A percentile compares a stretch with the other conserved stretches of the same genome.
phyloP scores from a whole-genome alignment of 2,888 invertebrate species.

The Caenorhabditis panamensis region DNA sequence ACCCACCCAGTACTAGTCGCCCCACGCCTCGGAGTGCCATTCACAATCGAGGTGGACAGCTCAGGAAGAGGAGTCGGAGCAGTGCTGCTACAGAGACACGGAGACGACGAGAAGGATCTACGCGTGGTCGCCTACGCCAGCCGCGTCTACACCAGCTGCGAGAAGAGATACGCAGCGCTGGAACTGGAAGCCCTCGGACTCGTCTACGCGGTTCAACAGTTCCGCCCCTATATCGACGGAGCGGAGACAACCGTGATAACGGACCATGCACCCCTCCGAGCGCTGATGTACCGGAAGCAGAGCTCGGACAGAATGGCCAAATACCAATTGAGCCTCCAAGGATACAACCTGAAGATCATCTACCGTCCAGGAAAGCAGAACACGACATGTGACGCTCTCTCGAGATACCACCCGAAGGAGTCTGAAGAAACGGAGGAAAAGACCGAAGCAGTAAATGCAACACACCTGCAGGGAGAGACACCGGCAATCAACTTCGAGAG shows the following conservation, averaged over 20 bases:
- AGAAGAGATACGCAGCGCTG: slow-evolving; percentile 7
- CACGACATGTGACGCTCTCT: slow-evolving; percentile 23
- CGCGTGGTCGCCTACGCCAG: slow-evolving; percentile 40
- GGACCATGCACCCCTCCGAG: slow-evolving; percentile 24
- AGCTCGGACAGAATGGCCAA: too few relatives aligned
- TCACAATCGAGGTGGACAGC: slow-evolving; percentile 54
- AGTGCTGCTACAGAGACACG: slow-evolving; percentile 41
- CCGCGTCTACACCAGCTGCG: slow-evolving; percentile 26
- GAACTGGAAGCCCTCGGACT: slow-evolving; percentile 59
- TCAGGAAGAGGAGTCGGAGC: slow-evolving; percentile 50
- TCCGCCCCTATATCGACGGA: slow-evolving; percentile 49
- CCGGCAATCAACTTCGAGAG: too few relatives aligned
- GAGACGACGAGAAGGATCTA: slow-evolving; percentile 8
- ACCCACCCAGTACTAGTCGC: slow-evolving; percentile 39
- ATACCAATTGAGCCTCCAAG: slow-evolving; percentile 7
- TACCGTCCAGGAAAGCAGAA: slow-evolving; percentile 61
- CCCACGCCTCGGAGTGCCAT: slow-evolving; percentile 39
- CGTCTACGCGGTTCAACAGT: slow-evolving; percentile 29
- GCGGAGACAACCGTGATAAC: slow-evolving; percentile 15
- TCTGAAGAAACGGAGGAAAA: too few relatives aligned
- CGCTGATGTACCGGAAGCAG: slow-evolving; percentile 20
- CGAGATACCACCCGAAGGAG: not conserved
- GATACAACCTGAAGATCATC: slow-evolving; percentile 6
- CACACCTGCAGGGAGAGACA: too few relatives aligned
- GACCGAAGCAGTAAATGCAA: too few relatives aligned